Evolutionary conservation across 2,113 vertebrate species (phyloP), one percentile per base, ranked within the genome.

Genomic region (Salvelinus sp.): DNA sequence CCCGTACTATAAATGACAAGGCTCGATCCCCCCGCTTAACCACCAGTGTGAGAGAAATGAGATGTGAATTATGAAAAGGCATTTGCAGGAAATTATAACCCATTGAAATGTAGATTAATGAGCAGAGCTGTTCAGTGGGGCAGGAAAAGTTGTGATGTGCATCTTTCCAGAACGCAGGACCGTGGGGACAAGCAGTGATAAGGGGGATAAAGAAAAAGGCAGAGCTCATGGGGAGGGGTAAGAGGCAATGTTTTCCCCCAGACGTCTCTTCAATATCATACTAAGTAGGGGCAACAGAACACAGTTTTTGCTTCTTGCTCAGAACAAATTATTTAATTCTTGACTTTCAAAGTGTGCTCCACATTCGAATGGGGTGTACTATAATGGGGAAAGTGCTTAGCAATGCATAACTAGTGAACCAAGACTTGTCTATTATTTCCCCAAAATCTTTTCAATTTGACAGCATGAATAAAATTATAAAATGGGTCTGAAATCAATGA

Each of bases 311-410:
- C 78, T 76, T 82, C 50, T 75, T 69, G 18, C 80, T 83, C 77
- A 84, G 85, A 85, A 82, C 80, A 82, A 88, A 86, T 89, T 76
- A 72, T 77, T 76, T 83, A 87, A 86, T 89, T 69, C 80, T 88
- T 88, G 83, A 78, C 77, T 81, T 81, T 80, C 69, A 83, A 44
- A 44, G 38, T 44, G 9, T 44, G 38, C 38, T 44, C 38, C 38
- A 44, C 38, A 44, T 44, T 44, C 9, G 81, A 85, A 86, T 83
- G 85, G 82, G 79, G 72, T 73, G 65, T 30, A 64, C 67, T 47
- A 74, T 82, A 44, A 44, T 44, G 50, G 47, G 27, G 76, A 76
- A 71, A 18, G 25, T 64, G 38, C 38, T 44, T 44, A 44, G 38
- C 38, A 44, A 44, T 44, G 9, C 38, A 44, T 44, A 44, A 44